These are phyloP conservation scores for Venturia canescens DNA, from an alignment of 1,140 invertebrate species.

Conservation along the genomic window DNA sequence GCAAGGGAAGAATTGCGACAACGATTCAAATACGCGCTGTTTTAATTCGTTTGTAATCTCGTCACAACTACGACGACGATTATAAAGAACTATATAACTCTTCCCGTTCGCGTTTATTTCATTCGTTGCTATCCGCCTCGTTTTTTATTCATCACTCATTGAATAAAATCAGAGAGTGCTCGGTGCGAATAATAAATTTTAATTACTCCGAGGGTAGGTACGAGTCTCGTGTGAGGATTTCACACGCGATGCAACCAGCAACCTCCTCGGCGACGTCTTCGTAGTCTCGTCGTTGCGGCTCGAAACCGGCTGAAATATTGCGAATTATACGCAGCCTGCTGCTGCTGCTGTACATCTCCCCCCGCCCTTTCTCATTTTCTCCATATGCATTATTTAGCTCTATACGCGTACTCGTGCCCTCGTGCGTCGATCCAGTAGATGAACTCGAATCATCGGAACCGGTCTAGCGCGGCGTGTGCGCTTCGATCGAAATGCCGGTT, in stretches of 20 bases:
- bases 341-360: not conserved
- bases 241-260: constrained; percentile 34
- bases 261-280: constrained; percentile 10
- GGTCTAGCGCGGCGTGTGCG: constrained; percentile 62
- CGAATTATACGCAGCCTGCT: constrained; percentile 42
- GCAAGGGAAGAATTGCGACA: no score
- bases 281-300: not conserved
- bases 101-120: no score
- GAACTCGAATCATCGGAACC: constrained; percentile 73
- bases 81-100: no score
- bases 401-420: constrained; percentile 24
- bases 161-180: not conserved
- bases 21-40: no score
- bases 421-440: constrained; percentile 65
- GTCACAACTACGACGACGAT: no score
- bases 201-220: not conserved
- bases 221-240: constrained; percentile 11
- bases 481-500: constrained; percentile 50
- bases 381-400: not conserved
- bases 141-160: not conserved
- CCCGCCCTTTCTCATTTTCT: not conserved
- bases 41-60: no score
- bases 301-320: constrained; percentile 48
- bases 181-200: constrained; percentile 29
- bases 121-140: no score